phyloP scores from a whole-genome alignment of 2,888 invertebrate species.

The Drosophila anomalata region DNA sequence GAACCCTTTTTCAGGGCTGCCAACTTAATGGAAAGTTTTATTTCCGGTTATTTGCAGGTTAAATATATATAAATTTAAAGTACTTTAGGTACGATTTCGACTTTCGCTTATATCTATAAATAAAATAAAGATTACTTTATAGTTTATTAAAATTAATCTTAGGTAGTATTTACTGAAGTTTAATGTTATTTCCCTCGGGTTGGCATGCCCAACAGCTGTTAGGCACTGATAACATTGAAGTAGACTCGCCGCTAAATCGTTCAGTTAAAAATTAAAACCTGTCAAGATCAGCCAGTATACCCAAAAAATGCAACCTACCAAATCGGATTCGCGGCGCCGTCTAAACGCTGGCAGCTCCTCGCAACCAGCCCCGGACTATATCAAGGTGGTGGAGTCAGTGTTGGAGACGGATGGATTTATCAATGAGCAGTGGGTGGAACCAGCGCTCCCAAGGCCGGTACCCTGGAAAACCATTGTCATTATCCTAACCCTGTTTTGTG shows the following conservation, averaged over 20 bases:
- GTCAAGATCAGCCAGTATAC: conserved; percentile 24
- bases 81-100: background rate
- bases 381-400: conserved; percentile 37
- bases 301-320: conserved; percentile 52
- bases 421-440: conserved; percentile 59
- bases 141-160: background rate
- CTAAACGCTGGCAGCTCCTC: conserved; percentile 37
- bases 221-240: conserved; percentile 19
- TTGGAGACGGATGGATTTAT: conserved; percentile 62
- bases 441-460: conserved; percentile 18
- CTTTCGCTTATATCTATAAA: too few species aligned
- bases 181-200: background rate
- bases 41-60: background rate
- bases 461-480: conserved; percentile 68
- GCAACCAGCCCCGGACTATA: conserved; percentile 14
- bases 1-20: background rate
- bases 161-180: background rate
- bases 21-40: background rate
- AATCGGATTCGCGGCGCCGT: conserved; percentile 59
- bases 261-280: background rate
- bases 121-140: too few species aligned
- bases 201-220: conserved; percentile 33
- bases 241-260: background rate
- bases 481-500: conserved; percentile 53
- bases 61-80: background rate